Evolutionary conservation across 1,140 invertebrate species (phyloP), one percentile per base, ranked within the genome.

Genomic region (Tetramorium simillimum): DNA sequence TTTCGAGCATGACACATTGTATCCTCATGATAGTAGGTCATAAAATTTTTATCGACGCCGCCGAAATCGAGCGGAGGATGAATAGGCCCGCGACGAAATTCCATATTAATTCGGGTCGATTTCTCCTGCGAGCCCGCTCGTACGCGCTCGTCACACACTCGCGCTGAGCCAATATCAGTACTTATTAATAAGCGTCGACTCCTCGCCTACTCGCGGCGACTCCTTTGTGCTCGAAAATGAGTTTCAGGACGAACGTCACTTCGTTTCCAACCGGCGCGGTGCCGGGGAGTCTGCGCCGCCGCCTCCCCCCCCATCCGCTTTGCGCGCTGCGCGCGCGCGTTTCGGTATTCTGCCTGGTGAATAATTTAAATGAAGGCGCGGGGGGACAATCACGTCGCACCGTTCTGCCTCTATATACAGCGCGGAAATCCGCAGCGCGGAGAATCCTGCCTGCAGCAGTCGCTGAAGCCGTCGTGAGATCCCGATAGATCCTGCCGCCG

Each of bases 151-250:
- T 21, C 60, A 40, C 28, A 67, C 46, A 51, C 10, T 67, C 60
- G 53, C 51, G 33, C 37, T 43, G 21, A 70, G 58, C 49, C 78
- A 82, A 82, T 82, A 82, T 82, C 78, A 70, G 51, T 81, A 81
- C 63, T 82, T 82, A 82, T 82, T 82, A 82, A 82, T 82, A 82
- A 82, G 69, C 80, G 78, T 70, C 49, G 53, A 58, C 67, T 82
- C 65, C 51, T 72, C 69, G 37, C 65, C 49, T 82, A 72, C 40
- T 58, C 78, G 78, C 78, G 18, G 65, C 21, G 49, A 69, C 46
- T 72, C 67, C 69, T 82, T 82, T 82, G 67, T 82, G 51, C 53
- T 46, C 67, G 65, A 58, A 82, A 82, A 72, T 72, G 65, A 82
- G 67, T 82, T 82, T 82, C 80, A 67, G 67, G 43, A 82, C 80